Evolutionary conservation across 2,888 invertebrate species (phyloP), one percentile per base, ranked within the genome.

Genomic region (Meloe dianella): DNA sequence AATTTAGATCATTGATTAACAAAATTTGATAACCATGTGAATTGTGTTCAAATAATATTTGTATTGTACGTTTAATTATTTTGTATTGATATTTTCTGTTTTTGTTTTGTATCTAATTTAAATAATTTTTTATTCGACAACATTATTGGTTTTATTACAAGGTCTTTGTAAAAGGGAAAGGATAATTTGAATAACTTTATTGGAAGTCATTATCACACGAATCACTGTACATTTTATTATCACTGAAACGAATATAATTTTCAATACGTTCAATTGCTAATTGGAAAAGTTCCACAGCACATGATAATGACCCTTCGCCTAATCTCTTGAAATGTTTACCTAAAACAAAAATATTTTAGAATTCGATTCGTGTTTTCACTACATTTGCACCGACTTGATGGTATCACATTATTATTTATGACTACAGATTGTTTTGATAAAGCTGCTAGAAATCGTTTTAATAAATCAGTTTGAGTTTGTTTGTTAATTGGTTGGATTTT

Each of bases 341-440:
- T 83, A 64, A 61, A 67, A 61, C n/a, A 32, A 12, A 20, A 57
- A 7, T 14, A 8, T 10, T 20, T 30, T 63, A 12, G 1, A 27
- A 30, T 57, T 63, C 17, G 3, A n/a, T 9, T 17, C 10, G 5
- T 29, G 10, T 24, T 1, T 30, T 14, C 59, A 60, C 63, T 30
- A 32, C 24, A 32, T 20, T 17, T 56, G 41, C 60, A 54, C 70
- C 63, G 73, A 82, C 87, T 85, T 75, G 83, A 75, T 24, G 88
- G 87, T 64, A 85, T 77, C 20, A 83, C 75, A n/a, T 77, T 77
- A 57, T 84, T 83, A 65, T 85, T 82, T 17, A 88, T 84, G 67
- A 80, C 76, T 4, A 91, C 84, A 4, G 86, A 85, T 75, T 92
- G 91, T 68, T 92, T 92, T 0, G 91, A 89, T 8, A 92, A 80